Conservation (phyloP, 1,140 invertebrate genomes). For the Caerostris darwini region DNA sequence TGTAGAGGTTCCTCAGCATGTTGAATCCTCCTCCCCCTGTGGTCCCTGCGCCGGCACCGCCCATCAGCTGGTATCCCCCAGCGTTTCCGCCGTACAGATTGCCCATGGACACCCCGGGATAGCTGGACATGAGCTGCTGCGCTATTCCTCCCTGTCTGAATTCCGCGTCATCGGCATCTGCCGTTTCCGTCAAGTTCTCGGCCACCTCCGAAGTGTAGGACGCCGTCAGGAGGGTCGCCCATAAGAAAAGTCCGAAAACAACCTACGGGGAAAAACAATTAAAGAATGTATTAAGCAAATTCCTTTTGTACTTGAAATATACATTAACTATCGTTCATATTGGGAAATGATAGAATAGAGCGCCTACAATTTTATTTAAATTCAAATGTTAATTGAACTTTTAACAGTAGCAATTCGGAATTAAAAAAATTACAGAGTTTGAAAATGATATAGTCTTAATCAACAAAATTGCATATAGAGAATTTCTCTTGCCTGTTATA, state of each 20-base stretch:
- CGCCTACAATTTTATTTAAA: no score
- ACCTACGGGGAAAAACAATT: background rate
- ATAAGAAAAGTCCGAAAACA: constrained; percentile 7
- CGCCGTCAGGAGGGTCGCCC: background rate
- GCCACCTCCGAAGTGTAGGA: background rate
- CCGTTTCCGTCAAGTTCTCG: constrained; percentile 48
- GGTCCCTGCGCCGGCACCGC: background rate
- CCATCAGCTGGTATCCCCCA: constrained; percentile 47
- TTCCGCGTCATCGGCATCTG: constrained; percentile 58
- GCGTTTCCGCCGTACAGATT: constrained; percentile 24
- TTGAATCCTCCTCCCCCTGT: constrained; percentile 18
- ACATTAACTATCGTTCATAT: no score
- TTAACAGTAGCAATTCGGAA: no score
- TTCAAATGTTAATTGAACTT: no score
- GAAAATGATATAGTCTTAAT: no score
- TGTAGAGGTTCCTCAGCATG: constrained; percentile 68
- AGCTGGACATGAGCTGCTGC: constrained; percentile 62
- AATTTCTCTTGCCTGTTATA: no score
- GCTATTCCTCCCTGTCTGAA: constrained; percentile 72
- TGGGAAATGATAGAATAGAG: no score
- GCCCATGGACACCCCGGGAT: background rate
- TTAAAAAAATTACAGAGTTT: no score
- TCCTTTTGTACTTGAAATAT: no score
- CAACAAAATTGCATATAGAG: no score
- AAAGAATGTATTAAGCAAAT: background rate